A percentile compares a stretch with the other conserved stretches of the same genome.
Evolutionary conservation across 1,140 invertebrate genomes (phyloP).

Genomic region (Thaumatotibia leucotreta): DNA sequence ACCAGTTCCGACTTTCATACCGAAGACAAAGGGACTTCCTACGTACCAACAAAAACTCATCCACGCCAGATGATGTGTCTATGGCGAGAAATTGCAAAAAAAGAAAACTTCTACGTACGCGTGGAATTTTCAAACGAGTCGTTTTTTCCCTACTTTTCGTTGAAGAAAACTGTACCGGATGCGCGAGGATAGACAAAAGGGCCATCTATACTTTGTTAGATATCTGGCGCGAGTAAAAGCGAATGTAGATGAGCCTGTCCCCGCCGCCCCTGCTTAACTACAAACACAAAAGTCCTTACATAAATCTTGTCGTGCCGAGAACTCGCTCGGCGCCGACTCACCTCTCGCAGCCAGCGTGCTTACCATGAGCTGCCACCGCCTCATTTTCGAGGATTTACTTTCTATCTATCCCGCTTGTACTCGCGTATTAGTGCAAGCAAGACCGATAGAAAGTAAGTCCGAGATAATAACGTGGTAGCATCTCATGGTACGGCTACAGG

Average conservation of each 20-base stretch:
- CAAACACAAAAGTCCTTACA: slow-evolving; percentile 77
- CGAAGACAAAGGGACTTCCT: slow-evolving; percentile 69
- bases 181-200: slow-evolving; percentile 66
- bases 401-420: no score
- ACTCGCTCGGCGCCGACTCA: slow-evolving; percentile 61
- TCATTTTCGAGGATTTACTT: no score
- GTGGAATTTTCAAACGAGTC: slow-evolving; percentile 63
- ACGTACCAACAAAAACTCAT: slow-evolving; percentile 72
- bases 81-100: slow-evolving; percentile 73
- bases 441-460: no score
- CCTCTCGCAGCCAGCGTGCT: slow-evolving; percentile 56
- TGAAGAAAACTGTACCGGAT: slow-evolving; percentile 70
- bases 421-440: no score
- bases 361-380: no score
- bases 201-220: slow-evolving; percentile 59
- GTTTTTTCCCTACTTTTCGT: slow-evolving; percentile 56
- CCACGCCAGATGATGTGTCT: slow-evolving; percentile 73
- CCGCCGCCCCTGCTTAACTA: slow-evolving; percentile 67
- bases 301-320: slow-evolving; percentile 74
- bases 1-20: slow-evolving; percentile 70
- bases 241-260: slow-evolving; percentile 72
- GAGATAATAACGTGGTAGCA: no score
- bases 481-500: no score
- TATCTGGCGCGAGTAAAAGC: slow-evolving; percentile 64
- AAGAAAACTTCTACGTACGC: slow-evolving; percentile 45